Conservation (phyloP, 2,113 vertebrate genomes). For the Columba janthina region DNA sequence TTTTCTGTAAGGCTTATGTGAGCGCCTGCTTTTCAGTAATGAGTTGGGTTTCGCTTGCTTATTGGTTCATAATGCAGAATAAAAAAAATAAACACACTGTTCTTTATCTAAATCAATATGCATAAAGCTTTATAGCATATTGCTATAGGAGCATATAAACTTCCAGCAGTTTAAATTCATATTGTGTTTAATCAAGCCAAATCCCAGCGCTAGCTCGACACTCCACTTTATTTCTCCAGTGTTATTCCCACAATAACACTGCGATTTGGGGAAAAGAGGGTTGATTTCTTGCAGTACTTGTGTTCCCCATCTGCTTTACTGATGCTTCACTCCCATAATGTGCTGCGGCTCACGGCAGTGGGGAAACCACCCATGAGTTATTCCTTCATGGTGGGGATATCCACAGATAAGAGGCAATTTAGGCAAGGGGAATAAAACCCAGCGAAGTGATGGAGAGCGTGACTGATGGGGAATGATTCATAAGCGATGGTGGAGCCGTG, state of each 20-base stretch:
- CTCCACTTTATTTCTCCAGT: background rate
- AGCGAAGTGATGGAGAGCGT: background rate
- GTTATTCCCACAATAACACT: background rate
- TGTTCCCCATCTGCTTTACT: background rate
- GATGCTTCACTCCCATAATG: background rate
- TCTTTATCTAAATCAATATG: background rate
- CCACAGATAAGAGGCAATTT: background rate
- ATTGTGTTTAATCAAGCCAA: background rate
- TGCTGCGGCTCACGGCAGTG: rapidly evolving
- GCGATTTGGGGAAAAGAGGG: background rate
- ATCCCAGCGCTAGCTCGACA: rapidly evolving
- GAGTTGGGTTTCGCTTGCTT: conserved; percentile 11
- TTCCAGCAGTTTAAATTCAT: background rate
- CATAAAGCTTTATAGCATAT: background rate
- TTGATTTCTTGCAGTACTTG: background rate
- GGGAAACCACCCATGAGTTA: background rate
- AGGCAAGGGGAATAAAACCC: background rate
- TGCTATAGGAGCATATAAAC: background rate
- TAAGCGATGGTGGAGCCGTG: rapidly evolving
- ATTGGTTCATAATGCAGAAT: background rate
- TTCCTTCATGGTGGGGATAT: background rate
- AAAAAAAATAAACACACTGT: conserved; percentile 15
- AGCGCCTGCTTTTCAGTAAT: background rate
- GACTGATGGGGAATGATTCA: background rate
- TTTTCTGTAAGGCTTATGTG: conserved; percentile 30